These are phyloP conservation scores for Daboia siamensis DNA, from an alignment of 2,113 vertebrate genomes.

Conservation along the genomic window DNA sequence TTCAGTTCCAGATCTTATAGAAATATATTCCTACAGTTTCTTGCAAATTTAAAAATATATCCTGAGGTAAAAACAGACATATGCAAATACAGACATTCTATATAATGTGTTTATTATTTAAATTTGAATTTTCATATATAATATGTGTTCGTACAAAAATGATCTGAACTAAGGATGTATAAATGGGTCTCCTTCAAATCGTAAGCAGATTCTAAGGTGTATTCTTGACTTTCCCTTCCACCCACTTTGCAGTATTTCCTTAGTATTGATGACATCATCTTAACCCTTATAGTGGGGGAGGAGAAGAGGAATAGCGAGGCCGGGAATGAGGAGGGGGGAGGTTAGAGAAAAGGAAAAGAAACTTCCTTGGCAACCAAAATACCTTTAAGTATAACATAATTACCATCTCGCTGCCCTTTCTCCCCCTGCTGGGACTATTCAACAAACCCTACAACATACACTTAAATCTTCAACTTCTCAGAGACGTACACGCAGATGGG, in stretches of 20 bases:
- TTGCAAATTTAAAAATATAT: neutral
- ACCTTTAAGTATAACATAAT: constrained; percentile 78
- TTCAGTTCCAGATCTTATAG: neutral
- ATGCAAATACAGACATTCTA: neutral
- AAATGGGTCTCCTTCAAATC: neutral
- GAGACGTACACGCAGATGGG: constrained; percentile 73
- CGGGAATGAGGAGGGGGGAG: neutral
- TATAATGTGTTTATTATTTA: neutral
- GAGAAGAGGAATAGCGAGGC: neutral
- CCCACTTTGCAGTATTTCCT: constrained; percentile 40
- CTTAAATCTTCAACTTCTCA: constrained; percentile 80
- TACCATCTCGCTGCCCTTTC: constrained; percentile 69
- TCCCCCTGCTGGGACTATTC: constrained; percentile 73
- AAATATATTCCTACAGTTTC: neutral
- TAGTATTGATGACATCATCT: constrained; percentile 51
- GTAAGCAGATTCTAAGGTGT: constrained; percentile 9
- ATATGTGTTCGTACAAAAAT: neutral
- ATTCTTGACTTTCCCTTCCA: constrained; percentile 30
- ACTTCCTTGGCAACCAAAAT: constrained; percentile 70
- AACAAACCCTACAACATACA: constrained; percentile 74
- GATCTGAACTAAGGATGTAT: neutral
- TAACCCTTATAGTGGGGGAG: constrained; percentile 38
- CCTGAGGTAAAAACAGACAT: neutral
- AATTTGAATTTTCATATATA: neutral
- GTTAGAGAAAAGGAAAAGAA: constrained; percentile 22